Conservation (phyloP, 2,888 invertebrate genomes). For the Nezara viridula region DNA sequence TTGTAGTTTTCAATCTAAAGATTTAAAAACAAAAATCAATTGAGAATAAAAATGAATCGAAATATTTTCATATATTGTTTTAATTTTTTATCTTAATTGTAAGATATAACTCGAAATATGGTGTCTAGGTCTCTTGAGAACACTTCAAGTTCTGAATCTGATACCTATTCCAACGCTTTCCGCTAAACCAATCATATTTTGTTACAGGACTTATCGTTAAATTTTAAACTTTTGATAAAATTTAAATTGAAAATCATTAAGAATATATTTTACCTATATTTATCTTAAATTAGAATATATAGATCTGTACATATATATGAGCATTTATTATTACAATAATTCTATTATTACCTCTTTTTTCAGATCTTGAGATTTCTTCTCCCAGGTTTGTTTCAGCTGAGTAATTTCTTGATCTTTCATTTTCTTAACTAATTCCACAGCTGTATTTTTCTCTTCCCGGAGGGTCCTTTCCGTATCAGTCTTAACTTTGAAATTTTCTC, state of each 20-base stretch:
- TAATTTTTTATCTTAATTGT: neutral
- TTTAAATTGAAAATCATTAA: no score
- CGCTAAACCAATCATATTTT: no score
- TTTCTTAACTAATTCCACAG: constrained; percentile 73
- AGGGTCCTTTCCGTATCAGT: constrained; percentile 75
- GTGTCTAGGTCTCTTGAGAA: no score
- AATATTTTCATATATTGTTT: neutral
- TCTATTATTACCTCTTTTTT: constrained; percentile 72
- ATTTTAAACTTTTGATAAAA: no score
- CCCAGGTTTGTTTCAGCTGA: constrained; percentile 73
- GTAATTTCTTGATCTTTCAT: constrained; percentile 75
- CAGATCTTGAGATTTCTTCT: constrained; percentile 71
- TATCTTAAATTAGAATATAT: no score
- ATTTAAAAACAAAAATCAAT: neutral
- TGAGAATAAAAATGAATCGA: neutral
- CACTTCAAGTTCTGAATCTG: no score
- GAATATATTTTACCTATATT: no score
- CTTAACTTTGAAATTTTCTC: constrained; percentile 76
- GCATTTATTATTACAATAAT: no score
- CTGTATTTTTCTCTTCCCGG: constrained; percentile 74
- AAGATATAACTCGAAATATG: neutral
- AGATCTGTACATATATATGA: no score
- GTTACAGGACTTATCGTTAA: no score
- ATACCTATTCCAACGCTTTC: no score
- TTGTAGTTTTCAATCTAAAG: constrained; percentile 77